Percentiles rank a stretch among this genome's conserved stretches.
These are phyloP conservation scores for Dichetophora obliterata DNA, from an alignment of 2,888 invertebrate species.

Conservation along the genomic window DNA sequence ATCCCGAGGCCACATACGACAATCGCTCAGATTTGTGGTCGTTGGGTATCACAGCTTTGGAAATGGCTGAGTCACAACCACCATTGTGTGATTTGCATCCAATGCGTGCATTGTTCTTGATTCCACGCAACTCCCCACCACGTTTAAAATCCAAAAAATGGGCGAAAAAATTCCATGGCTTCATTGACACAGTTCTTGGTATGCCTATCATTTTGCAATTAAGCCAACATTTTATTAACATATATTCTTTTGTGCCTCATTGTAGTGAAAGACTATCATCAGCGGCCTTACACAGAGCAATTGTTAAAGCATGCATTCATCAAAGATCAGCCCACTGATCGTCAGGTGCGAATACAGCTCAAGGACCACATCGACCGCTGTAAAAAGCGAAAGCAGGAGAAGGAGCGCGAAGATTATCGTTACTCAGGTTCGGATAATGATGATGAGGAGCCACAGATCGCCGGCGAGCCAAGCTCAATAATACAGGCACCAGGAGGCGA, in stretches of 20 bases:
- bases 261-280: constrained; percentile 96
- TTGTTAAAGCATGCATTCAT: constrained; percentile 97
- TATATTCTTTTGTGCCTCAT: constrained; percentile 7
- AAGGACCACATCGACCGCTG: constrained; percentile 99
- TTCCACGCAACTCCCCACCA: constrained; percentile 98
- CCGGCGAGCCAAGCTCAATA: constrained; percentile 95
- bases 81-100: constrained; percentile 99
- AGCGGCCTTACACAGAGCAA: constrained; percentile 98
- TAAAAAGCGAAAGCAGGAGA: constrained; percentile 94
- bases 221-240: neutral
- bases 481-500: constrained; percentile 90
- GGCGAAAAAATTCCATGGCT: constrained; percentile 97
- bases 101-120: constrained; percentile 98
- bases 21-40: constrained; percentile 95
- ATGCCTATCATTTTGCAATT: neutral
- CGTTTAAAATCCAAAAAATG: constrained; percentile 97
- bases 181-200: constrained; percentile 95
- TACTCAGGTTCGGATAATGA: constrained; percentile 98
- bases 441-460: constrained; percentile 91
- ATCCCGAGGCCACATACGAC: constrained; percentile 99
- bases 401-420: constrained; percentile 82
- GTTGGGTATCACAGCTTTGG: constrained; percentile 96
- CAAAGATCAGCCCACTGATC: constrained; percentile 97
- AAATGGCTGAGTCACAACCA: constrained; percentile 99
- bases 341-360: constrained; percentile 97